These are phyloP conservation scores for Otolemur garnettii DNA, from an alignment of 2,113 vertebrate genomes.

Conservation along the genomic window DNA sequence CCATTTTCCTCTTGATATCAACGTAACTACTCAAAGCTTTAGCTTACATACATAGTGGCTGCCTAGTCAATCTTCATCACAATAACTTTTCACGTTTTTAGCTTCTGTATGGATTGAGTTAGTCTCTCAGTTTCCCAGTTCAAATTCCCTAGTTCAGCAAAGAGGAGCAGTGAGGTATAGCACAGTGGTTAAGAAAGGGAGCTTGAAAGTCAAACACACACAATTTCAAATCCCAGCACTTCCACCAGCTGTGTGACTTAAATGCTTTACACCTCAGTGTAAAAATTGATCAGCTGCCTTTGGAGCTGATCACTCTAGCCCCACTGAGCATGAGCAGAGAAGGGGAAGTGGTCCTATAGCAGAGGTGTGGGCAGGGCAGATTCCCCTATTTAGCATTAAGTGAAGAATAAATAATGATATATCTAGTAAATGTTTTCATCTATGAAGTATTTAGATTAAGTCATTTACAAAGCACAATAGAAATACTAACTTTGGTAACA, in stretches of 20 bases:
- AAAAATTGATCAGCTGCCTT: not conserved
- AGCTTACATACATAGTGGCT: not conserved
- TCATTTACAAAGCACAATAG: constrained; percentile 15
- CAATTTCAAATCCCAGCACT: not conserved
- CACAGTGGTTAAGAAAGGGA: not conserved
- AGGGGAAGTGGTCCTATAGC: not conserved
- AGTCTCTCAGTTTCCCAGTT: not conserved
- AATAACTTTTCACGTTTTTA: not conserved
- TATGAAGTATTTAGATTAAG: not conserved
- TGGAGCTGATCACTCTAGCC: not conserved
- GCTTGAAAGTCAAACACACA: not conserved
- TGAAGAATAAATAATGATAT: not conserved
- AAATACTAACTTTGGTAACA: constrained; percentile 14
- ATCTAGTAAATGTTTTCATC: not conserved
- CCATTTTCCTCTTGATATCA: not conserved
- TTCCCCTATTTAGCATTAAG: not conserved
- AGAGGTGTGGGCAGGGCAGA: not conserved
- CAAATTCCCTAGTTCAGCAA: not conserved
- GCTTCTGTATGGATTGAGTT: not conserved
- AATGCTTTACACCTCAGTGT: not conserved
- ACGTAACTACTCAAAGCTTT: not conserved
- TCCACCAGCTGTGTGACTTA: not conserved
- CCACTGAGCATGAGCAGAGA: not conserved
- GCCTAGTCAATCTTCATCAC: not conserved
- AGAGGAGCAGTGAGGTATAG: not conserved